phyloP scores from a whole-genome alignment of 2,113 vertebrate genomes.

The Dicaeum eximium region DNA sequence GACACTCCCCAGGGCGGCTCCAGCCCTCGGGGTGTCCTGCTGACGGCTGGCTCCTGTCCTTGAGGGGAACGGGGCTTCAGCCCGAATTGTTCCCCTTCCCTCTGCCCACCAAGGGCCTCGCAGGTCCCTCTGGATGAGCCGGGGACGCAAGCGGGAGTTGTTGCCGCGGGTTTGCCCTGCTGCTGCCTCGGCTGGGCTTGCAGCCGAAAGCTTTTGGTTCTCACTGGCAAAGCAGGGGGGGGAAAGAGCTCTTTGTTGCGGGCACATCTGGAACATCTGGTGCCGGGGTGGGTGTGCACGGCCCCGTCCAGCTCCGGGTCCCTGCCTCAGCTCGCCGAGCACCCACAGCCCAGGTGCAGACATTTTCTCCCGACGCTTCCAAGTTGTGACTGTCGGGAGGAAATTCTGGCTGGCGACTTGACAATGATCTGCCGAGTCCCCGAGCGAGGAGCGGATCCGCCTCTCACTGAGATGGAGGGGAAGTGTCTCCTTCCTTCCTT shows the following conservation, averaged over 20 bases:
- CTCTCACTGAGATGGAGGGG: background rate
- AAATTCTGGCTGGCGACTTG: slow-evolving; percentile 44
- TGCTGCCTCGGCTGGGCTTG: background rate
- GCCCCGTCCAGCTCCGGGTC: background rate
- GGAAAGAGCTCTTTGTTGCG: background rate
- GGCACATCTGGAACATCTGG: background rate
- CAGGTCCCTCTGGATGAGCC: accelerated
- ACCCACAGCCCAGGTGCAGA: background rate
- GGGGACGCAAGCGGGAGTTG: background rate
- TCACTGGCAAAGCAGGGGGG: background rate
- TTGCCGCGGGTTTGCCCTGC: background rate
- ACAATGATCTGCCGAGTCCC: background rate
- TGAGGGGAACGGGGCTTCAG: background rate
- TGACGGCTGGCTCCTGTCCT: background rate
- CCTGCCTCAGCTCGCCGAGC: background rate
- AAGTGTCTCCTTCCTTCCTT: background rate
- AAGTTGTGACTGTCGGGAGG: slow-evolving; percentile 21
- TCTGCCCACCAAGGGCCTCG: accelerated
- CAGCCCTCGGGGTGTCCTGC: background rate
- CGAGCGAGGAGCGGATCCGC: background rate
- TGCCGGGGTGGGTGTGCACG: background rate
- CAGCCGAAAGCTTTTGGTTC: background rate
- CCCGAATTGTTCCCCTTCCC: background rate
- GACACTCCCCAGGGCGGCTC: background rate
- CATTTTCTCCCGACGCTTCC: slow-evolving; percentile 27